Evolutionary conservation across 2,113 vertebrate species (phyloP), one percentile per base, ranked within the genome.

Genomic region (Tetraodon nigroviridis): DNA sequence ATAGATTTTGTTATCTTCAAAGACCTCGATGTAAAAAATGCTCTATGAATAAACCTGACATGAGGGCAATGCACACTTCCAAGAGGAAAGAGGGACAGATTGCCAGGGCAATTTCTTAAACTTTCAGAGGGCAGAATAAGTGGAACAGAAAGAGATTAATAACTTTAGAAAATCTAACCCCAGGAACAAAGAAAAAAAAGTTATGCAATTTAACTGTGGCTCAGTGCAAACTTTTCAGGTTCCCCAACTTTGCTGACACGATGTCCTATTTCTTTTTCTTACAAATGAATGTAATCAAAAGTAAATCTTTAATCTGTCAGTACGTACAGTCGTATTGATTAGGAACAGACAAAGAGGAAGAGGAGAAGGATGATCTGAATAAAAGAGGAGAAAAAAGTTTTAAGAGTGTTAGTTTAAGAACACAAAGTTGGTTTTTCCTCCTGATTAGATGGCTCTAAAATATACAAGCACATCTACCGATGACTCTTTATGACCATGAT

Each of bases 21-120:
- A 62, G 3, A 57, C 54, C 55, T 67, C 47, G 6, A 37, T n/a
- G 18, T 27, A 56, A 41, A 6, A 58, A 41, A 57, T 5, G 21
- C 15, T 44, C 7, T 16, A 55, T n/a, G 55, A 51, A 62, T 62
- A 67, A 55, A 52, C n/a, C n/a, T 42, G 40, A 55, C 22, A 40
- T 12, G 13, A 29, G 22, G 22, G 44, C 20, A 55, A 56, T 65
- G 55, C 8, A 32, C 7, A 41, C 61, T 57, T 54, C 22, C 2
- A 15, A 24, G 41, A 58, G n/a, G 50, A 19, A 63, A 10, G 37
- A 45, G 27, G 15, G 2, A 4, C 6, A 19, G 4, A 44, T 24
- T 53, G 51, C 41, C 47, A 21, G 20, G 49, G 51, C 57, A 69
- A 41, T 61, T 42, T 58, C 7, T 67, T 16, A 49, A 60, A 46